Base-by-base conservation (phyloP, 1,140 invertebrate species). In the Mercenaria mercenaria region DNA sequence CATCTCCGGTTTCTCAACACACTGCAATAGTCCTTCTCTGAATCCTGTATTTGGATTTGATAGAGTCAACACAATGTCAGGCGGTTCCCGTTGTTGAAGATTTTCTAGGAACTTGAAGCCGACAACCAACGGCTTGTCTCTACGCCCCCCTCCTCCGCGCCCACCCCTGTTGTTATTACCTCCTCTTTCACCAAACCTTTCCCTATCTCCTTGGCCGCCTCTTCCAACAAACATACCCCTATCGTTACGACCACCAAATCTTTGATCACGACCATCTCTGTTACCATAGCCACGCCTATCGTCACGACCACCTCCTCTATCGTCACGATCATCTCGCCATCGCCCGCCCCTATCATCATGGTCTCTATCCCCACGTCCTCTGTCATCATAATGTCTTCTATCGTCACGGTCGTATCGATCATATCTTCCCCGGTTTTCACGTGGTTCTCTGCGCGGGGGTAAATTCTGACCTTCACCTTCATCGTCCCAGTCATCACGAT, bases 61-160 rank as follows among this genome's bases (percentile, higher is more conserved):
- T 47, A 89, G 3, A 10, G 80, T 89, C 32, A 83, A 4, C n/a
- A 89, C 34, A 32, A 82, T 76, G 32, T 83, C 81, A 10, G 67
- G 20, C 15, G 79, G 32, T 34, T 89, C 64, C 41, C 56, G 37
- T 43, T 77, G 34, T n/a, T 37, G 34, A 3, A 89, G 80, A 61
- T 41, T 32, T 56, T 83, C 29, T 23, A 89, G 37, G 26, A 64
- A 83, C 13, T 34, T 52, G n/a, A 47, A 34, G 34, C 67, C 61
- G 20, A 83, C 43, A 13, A 52, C 23, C 15, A 26, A 61, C 23
- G 29, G 72, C 8, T 50, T 37, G n/a, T 32, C 82, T 50, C 47
- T 26, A 0, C 50, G n/a, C 23, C 43, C 67, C 18, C 43, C 76
- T 29, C 76, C 41, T 10, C 77, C 77, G 8, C 50, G 77, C 10